Evolutionary conservation across 2,888 invertebrate species (phyloP), one percentile per base, ranked within the genome.

Genomic region (Phymatocera aterrima): DNA sequence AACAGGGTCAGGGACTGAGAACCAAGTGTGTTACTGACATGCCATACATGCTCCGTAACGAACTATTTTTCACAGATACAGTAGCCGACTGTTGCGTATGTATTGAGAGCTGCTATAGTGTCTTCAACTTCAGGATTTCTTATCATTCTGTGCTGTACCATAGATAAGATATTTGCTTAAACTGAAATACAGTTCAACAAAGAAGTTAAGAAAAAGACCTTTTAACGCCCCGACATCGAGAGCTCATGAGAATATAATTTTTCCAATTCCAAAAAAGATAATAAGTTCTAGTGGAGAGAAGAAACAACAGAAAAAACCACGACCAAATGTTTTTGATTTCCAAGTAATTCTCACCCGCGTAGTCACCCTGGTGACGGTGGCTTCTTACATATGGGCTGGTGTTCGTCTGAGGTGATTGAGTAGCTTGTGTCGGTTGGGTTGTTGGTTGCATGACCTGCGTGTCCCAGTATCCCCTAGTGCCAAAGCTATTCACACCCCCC

Each of bases 391-490:
- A 89, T 4, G 86, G 82, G 15, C 87, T 86, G 31, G 87, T 84
- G n/a, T n/a, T n/a, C n/a, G 88, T 82, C 79, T 89, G 89, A 40
- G 57, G 54, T 40, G 54, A 51, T 46, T 75, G 75, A 15, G 37
- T 40, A 31, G 75, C 51, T 40, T 75, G 75, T n/a, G 72, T 28
- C 3, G 72, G 48, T 21, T 72, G 72, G n/a, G 88, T 86, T 40
- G 87, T 84, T 18, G 87, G 83, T 70, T 85, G 85, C 79, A 86
- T 86, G 57, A 86, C 65, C 79, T 89, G 89, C 87, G 89, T 89
- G 78, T 89, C 88, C 90, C 90, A 90, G 80, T 89, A 90, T 81
- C 85, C 86, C 79, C 88, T 85, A 81, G 84, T 89, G 78, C 86
- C 83, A 57, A 86, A 87, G 75, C 43, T 75, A 75, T 79, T 81